Conservation (phyloP, 2,113 vertebrate species). For the Apteryx owenii region DNA sequence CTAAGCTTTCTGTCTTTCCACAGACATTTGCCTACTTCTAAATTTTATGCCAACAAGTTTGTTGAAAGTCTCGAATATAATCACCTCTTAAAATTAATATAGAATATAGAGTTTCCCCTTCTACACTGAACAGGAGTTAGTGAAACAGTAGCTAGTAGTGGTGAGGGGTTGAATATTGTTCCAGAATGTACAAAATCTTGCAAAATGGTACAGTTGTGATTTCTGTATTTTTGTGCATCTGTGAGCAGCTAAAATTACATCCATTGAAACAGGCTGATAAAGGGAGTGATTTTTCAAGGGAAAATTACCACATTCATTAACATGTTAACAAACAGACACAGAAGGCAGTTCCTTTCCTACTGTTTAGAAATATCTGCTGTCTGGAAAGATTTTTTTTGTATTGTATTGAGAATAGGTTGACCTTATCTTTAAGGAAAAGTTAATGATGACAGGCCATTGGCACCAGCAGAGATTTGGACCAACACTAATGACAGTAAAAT, state of each 20-base stretch:
- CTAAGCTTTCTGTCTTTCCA: neutral
- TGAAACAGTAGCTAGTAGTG: neutral
- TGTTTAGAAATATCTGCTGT: neutral
- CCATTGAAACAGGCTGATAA: neutral
- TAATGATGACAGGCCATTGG: neutral
- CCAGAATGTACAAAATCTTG: neutral
- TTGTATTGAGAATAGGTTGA: neutral
- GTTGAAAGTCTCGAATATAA: neutral
- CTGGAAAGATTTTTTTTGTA: neutral
- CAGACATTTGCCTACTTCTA: neutral
- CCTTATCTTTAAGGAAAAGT: neutral
- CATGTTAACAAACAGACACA: neutral
- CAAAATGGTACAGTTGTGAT: neutral
- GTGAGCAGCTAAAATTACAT: neutral
- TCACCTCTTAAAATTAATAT: neutral
- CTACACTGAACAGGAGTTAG: neutral
- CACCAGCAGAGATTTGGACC: neutral
- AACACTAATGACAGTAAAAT: neutral
- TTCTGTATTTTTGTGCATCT: neutral
- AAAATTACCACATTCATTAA: neutral
- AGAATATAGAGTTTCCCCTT: neutral
- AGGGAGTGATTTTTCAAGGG: neutral
- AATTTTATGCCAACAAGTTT: neutral
- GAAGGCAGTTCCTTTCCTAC: neutral
- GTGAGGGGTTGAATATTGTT: neutral